Evolutionary conservation across 2,113 vertebrate species (phyloP).

Genomic region (Kobus ellipsiprymnus): DNA sequence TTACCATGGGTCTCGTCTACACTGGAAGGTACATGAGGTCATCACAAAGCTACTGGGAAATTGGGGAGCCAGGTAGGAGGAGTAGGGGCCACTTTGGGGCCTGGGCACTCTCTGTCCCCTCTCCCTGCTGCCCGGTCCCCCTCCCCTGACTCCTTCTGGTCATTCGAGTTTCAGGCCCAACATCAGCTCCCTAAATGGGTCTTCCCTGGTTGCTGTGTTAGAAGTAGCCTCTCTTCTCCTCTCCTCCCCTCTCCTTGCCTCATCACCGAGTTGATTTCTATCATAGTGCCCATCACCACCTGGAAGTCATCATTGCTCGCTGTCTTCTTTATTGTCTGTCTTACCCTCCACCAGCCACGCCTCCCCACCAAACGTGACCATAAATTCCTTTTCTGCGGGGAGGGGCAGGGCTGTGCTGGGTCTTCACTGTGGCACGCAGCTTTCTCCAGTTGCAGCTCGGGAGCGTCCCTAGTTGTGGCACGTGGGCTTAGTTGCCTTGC

Average conservation of each 20-base stretch:
- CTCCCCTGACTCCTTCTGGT: not conserved
- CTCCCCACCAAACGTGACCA: too few relatives aligned
- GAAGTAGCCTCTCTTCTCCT: not conserved
- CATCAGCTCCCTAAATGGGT: not conserved
- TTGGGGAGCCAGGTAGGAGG: not conserved
- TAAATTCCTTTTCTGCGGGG: not conserved
- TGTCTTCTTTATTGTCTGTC: not conserved
- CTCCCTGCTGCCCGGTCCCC: not conserved
- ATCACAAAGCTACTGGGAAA: not conserved
- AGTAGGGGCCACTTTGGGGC: not conserved
- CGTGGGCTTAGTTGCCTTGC: not conserved
- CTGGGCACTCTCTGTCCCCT: not conserved
- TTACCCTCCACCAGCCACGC: not conserved
- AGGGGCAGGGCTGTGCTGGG: not conserved
- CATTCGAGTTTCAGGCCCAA: not conserved
- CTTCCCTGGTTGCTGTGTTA: not conserved
- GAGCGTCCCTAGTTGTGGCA: not conserved
- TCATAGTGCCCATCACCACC: too few relatives aligned
- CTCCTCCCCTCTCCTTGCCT: too few relatives aligned
- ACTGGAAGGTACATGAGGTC: not conserved
- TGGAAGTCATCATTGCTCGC: not conserved
- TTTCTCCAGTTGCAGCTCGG: not conserved
- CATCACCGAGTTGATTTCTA: not conserved
- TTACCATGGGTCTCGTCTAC: accelerated
- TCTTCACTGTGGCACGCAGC: accelerated